Evolutionary conservation across 2,888 invertebrate species (phyloP).

Genomic region (Exephanes ischioxanthus): DNA sequence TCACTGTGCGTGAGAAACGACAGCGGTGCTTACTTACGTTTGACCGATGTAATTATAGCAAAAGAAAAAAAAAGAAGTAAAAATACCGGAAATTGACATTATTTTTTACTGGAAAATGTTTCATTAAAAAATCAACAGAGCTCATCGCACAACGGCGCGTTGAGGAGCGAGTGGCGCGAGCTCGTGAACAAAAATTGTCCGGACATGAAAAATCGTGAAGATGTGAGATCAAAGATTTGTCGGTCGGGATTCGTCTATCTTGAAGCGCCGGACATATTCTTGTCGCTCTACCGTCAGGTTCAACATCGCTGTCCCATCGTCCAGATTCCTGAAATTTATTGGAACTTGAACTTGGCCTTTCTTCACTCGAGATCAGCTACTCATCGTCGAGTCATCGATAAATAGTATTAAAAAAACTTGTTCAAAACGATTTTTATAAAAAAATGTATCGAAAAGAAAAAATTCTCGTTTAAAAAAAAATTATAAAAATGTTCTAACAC

Average conservation of each 20-base stretch:
- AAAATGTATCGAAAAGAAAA: constrained; percentile 14
- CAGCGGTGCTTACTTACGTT: constrained; percentile 83
- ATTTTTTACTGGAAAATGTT: background rate
- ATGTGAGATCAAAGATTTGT: constrained; percentile 81
- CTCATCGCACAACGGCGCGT: background rate
- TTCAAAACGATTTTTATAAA: background rate
- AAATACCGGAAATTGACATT: background rate
- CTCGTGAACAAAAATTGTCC: constrained; percentile 83
- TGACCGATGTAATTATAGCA: constrained; percentile 70
- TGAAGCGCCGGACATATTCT: constrained; percentile 82
- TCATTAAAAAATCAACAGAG: background rate
- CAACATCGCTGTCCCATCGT: constrained; percentile 72
- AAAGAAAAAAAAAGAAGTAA: background rate
- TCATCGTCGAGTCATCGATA: constrained; percentile 76
- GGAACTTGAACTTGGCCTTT: constrained; percentile 71
- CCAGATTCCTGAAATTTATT: constrained; percentile 70
- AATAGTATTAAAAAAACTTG: constrained; percentile 76
- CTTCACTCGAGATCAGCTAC: constrained; percentile 74
- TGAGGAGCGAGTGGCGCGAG: constrained; percentile 77
- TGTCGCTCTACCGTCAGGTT: constrained; percentile 71
- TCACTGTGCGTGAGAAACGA: constrained; percentile 84
- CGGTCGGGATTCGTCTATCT: constrained; percentile 81
- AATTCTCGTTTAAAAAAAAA: background rate
- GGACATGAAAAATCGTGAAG: constrained; percentile 78
- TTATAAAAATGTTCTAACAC: background rate